These are phyloP conservation scores for Ephydatia muelleri DNA, from an alignment of 37 sponge, comb jelly and placozoan species.

Conservation along the genomic window DNA sequence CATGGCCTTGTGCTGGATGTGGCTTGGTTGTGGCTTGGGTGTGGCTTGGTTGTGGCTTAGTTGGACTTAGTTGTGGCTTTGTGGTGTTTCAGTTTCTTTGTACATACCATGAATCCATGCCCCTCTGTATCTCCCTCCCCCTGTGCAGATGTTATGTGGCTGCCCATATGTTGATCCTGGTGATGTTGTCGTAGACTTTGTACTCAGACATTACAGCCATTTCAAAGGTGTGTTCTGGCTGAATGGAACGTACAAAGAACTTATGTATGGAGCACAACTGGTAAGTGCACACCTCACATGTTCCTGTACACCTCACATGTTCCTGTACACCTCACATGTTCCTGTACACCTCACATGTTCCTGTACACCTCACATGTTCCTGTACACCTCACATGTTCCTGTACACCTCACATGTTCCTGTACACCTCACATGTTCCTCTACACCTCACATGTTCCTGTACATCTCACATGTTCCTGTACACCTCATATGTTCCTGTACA, in stretches of 20 bases:
- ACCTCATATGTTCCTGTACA: neutral
- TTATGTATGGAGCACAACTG: constrained; percentile 3
- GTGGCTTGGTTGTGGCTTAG: too few species aligned
- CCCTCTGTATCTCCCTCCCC: neutral
- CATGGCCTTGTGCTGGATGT: too few species aligned
- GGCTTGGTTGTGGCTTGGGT: too few species aligned
- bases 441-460: neutral
- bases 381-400: neutral
- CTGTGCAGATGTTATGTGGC: constrained; percentile 45
- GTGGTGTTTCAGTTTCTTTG: neutral
- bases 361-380: neutral
- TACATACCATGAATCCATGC: neutral
- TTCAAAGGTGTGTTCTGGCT: constrained; percentile 62
- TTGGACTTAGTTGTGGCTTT: neutral
- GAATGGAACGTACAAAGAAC: constrained; percentile 1
- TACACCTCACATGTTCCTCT: neutral
- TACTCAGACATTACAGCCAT: neutral
- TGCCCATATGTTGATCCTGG: constrained; percentile 19
- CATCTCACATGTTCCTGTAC: neutral
- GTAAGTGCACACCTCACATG: neutral
- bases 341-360: neutral
- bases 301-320: neutral
- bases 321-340: neutral
- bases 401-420: neutral
- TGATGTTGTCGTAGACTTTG: constrained; percentile 47